Base-by-base conservation (phyloP, 2,888 invertebrate genomes). In the Nezara viridula region DNA sequence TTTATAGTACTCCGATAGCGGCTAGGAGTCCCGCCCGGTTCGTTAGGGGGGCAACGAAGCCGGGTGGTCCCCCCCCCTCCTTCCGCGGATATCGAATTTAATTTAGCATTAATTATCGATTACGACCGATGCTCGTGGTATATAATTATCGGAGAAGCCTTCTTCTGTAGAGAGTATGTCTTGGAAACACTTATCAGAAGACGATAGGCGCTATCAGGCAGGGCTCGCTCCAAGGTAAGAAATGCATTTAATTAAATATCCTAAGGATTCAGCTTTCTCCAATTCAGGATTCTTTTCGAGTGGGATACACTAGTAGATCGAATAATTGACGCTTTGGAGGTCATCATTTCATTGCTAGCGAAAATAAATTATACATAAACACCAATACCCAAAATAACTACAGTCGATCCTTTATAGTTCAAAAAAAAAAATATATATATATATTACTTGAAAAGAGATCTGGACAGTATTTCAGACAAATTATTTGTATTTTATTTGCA, bases 41-140 rank as follows among this genome's bases (percentile, higher is more conserved):
- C 32, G 6, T 73, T 37, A 73, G 37, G 32, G 3, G 73, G 21
- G 37, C 73, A 73, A 37, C 73, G 7, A 5, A 37, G 32, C 27
- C 37, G 73, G 73, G 32, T 32, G 73, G 32, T 37, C 73, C 73
- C 37, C 37, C 32, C 66, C 27, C 66, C 32, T 24, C 32, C 66
- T 16, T 24, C 3, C 3, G 73, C 19, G 5, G 73, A 37, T 73
- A 73, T 73, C 73, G 73, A 73, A 73, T 73, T 73, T 37, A 73
- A 66, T 66, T 66, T 66, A 66, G 66, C 66, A 66, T 66, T 66
- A 66, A 73, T 73, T 73, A 73, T 73, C 73, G 32, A 73, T 73
- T 73, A 73, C 73, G 73, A 27, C 16, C 73, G 16, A 73, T 73
- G 32, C 52, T n/a, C 52, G n/a, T 55, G 52, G 52, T 55, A 19